phyloP scores from a whole-genome alignment of 1,140 invertebrate species.

The Diabrotica virgifera region DNA sequence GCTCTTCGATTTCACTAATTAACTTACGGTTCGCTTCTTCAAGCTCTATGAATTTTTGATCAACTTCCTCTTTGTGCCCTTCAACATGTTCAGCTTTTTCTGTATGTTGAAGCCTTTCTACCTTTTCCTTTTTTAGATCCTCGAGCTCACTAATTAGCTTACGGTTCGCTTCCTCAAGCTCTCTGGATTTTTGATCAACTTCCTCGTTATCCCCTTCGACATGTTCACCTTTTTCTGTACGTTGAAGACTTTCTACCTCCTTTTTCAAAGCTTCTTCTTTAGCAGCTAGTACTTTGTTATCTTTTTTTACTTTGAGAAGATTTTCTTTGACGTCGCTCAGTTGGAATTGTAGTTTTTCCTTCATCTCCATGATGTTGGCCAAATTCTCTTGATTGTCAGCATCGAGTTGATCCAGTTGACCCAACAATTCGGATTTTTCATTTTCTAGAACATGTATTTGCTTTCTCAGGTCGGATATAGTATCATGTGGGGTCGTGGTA shows the following conservation, averaged over 20 bases:
- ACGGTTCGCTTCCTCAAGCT: constrained; percentile 21
- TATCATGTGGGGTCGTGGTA: not conserved
- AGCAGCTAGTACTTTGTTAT: constrained; percentile 29
- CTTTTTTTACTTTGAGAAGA: constrained; percentile 50
- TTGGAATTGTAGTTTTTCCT: constrained; percentile 54
- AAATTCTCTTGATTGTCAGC: constrained; percentile 42
- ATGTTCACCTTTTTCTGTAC: constrained; percentile 25
- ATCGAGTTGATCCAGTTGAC: constrained; percentile 43
- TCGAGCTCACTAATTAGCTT: constrained; percentile 25
- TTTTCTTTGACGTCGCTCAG: constrained; percentile 53
- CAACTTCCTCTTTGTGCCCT: constrained; percentile 15
- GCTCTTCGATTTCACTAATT: constrained; percentile 22
- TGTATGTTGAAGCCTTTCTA: constrained; percentile 36
- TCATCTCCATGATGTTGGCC: constrained; percentile 39
- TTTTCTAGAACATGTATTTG: constrained; percentile 37
- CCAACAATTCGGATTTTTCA: constrained; percentile 41
- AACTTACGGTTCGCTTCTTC: constrained; percentile 21
- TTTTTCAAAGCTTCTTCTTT: constrained; percentile 32
- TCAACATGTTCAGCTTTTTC: constrained; percentile 7
- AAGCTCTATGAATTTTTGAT: constrained; percentile 12
- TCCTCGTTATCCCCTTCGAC: not conserved
- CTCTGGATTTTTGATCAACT: constrained; percentile 6
- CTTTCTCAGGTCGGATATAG: constrained; percentile 23
- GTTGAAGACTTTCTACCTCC: constrained; percentile 34
- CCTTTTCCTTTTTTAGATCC: constrained; percentile 25